Base-by-base conservation (phyloP, 2,888 invertebrate species). In the Anthoptus insignis region DNA sequence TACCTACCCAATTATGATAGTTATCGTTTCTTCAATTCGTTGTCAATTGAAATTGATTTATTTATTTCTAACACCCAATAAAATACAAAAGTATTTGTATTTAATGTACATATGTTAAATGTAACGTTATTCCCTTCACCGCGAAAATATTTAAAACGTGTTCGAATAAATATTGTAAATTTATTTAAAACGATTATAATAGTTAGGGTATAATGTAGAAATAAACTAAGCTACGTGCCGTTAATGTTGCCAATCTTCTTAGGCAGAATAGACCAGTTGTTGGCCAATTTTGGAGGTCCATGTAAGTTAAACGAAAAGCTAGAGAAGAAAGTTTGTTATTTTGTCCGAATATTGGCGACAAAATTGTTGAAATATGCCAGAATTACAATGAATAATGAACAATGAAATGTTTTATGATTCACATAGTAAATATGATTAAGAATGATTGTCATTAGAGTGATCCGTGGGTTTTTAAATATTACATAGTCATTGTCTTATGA, bases 401-500 rank as follows among this genome's bases (percentile, higher is more conserved):
- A 77, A 76, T 75, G 73, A 77, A 75, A 70, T n/a, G n/a, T n/a
- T n/a, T n/a, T n/a, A n/a, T n/a, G n/a, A n/a, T n/a, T n/a, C n/a
- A n/a, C n/a, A n/a, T n/a, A n/a, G n/a, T n/a, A n/a, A n/a, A n/a
- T n/a, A n/a, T n/a, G n/a, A n/a, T n/a, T n/a, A 39, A n/a, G 68
- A 69, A 70, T 74, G 73, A 52, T 64, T 59, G 73, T 76, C 74
- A 74, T 63, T 68, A 65, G 37, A 64, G 39, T 52, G 76, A 76
- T 76, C 80, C 79, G 76, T 76, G 68, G 60, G 67, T 72, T 73
- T 49, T 60, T 52, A 24, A 24, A 27, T 27, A 49, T 76, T 73
- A n/a, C n/a, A 73, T 83, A 80, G 78, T 75, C 78, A 83, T 70
- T 70, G 71, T 89, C 89, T 89, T 90, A 89, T 90, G 90, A 90